Base-by-base conservation (phyloP, 1,140 invertebrate species). In the Dysdera silvatica region DNA sequence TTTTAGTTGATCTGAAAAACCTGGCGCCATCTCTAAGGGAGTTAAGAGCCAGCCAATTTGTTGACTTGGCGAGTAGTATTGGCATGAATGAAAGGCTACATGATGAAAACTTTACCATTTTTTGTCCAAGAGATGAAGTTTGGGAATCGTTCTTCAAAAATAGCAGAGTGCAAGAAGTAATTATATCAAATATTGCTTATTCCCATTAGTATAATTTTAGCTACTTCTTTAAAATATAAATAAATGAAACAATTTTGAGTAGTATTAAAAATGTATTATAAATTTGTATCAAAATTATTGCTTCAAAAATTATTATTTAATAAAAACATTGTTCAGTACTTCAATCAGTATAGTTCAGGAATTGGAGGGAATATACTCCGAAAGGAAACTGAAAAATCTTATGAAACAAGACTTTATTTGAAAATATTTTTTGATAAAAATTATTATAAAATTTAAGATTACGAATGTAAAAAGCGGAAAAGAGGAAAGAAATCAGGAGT, bases 101-200 rank as follows among this genome's bases (percentile, higher is more conserved):
- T 29, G 62, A 69, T 8, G 73, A 70, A 45, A 83, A 79, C 65
- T 71, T 80, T 16, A 83, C 82, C 0, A 65, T 84, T 10, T 83
- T 84, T 56, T 74, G 79, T 45, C 82, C 82, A 51, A 76, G 72
- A 2, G 78, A 84, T 69, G 71, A 75, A 14, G 80, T 81, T n/a
- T 72, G 83, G 61, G 68, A 67, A 32, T 64, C 68, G 14, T 35
- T 60, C 23, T 53, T 65, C 55, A 61, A 68, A 45, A 70, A 10
- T 14, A 51, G 4, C 16, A 29, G 3, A 16, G 24, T 32, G 29
- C 16, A 51, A 51, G 23, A n/a, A n/a, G n/a, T n/a, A n/a, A n/a
- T n/a, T n/a, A n/a, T n/a, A n/a, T n/a, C n/a, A n/a, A n/a, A n/a
- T n/a, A n/a, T n/a, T n/a, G n/a, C n/a, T n/a, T n/a, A n/a, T n/a